Evolutionary conservation across 2,113 vertebrate genomes (phyloP).

Genomic region (Rhynchopsitta pachyrhyncha): DNA sequence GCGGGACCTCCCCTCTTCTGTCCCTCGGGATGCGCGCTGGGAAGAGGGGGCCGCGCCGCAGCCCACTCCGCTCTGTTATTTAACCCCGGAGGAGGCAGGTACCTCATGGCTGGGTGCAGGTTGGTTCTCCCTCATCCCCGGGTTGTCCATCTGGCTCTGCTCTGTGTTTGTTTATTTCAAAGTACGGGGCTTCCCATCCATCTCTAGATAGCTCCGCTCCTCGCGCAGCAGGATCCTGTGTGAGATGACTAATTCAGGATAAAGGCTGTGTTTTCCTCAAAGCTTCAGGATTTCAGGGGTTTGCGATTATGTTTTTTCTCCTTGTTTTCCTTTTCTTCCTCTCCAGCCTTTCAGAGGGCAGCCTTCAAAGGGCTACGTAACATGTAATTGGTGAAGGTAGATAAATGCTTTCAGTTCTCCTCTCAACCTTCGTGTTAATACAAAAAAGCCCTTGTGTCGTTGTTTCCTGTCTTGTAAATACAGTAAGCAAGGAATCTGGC

Average conservation of each 20-base stretch:
- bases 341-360: background rate
- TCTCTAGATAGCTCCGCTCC: accelerated
- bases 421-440: background rate
- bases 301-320: background rate
- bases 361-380: background rate
- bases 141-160: accelerated
- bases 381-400: background rate
- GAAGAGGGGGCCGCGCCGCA: background rate
- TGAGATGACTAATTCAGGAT: background rate
- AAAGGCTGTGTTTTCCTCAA: background rate
- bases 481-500: background rate
- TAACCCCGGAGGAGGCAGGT: background rate
- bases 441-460: background rate
- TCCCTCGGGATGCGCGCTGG: background rate
- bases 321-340: background rate
- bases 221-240: background rate
- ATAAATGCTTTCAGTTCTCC: background rate
- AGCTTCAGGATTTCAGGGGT: background rate
- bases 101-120: accelerated
- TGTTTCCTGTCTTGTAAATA: background rate
- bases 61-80: background rate
- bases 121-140: too few relatives aligned
- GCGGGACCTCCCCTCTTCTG: background rate
- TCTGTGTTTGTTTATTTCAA: background rate
- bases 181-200: background rate